Percentiles rank a stretch among this genome's conserved stretches.
Evolutionary conservation across 1,140 invertebrate species (phyloP).

Genomic region (Leucophenga varia): DNA sequence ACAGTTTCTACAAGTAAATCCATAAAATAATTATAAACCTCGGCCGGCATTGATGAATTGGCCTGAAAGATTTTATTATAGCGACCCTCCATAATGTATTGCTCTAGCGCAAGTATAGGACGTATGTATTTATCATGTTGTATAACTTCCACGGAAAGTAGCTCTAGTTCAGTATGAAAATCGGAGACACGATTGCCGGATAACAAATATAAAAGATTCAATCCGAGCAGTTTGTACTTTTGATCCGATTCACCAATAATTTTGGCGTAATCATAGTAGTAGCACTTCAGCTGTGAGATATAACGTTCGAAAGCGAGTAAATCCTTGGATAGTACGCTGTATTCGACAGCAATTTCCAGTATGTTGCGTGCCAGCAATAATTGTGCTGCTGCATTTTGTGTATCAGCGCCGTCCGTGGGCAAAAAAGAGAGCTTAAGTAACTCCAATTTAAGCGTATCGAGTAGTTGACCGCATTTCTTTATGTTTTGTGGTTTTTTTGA

Average conservation of each 20-base stretch:
- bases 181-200: conserved; percentile 97
- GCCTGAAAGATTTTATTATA: conserved; percentile 87
- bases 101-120: conserved; percentile 93
- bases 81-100: conserved; percentile 98
- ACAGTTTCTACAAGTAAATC: conserved; percentile 95
- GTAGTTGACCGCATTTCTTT: conserved; percentile 70
- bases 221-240: conserved; percentile 92
- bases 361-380: conserved; percentile 86
- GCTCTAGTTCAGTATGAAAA: conserved; percentile 97
- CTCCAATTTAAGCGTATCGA: conserved; percentile 77
- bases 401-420: conserved; percentile 77
- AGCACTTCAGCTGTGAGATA: conserved; percentile 95
- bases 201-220: conserved; percentile 94
- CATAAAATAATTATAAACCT: conserved; percentile 96
- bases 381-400: conserved; percentile 73
- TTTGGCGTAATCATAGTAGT: conserved; percentile 96
- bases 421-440: conserved; percentile 84
- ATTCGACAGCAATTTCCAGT: conserved; percentile 94
- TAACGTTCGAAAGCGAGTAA: conserved; percentile 94
- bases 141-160: conserved; percentile 89
- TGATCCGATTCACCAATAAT: conserved; percentile 87
- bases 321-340: conserved; percentile 88
- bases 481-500: conserved; percentile 67
- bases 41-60: conserved; percentile 88
- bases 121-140: conserved; percentile 93